phyloP scores from a whole-genome alignment of 2,797 vertebrate species.

The Neostethus bicornis region DNA sequence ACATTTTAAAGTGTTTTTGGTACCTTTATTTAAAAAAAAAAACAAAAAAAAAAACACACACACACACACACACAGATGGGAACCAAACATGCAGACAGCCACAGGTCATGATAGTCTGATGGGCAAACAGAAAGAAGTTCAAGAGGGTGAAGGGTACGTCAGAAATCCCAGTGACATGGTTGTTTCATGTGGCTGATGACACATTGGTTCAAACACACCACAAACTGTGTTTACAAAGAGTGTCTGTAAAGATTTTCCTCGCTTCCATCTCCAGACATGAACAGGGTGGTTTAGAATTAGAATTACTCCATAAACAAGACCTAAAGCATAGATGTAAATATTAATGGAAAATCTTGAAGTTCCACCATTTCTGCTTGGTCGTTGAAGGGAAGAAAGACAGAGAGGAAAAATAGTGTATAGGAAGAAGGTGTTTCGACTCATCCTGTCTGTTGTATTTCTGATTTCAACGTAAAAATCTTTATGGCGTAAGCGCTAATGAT shows the following conservation, averaged over 20 bases:
- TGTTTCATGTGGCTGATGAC: constrained; percentile 60
- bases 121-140: constrained; percentile 7
- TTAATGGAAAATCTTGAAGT: constrained; percentile 9
- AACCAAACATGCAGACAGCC: constrained; percentile 60
- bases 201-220: constrained; percentile 28
- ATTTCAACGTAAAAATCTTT: too few species aligned
- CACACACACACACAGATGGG: constrained; percentile 59
- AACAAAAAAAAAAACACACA: too few species aligned
- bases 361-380: constrained; percentile 26
- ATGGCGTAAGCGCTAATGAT: too few species aligned
- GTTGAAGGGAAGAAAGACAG: constrained; percentile 27
- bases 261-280: constrained; percentile 38
- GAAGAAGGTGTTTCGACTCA: constrained; percentile 40
- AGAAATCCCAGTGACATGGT: constrained; percentile 33
- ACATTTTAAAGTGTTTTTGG: constrained; percentile 34
- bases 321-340: constrained; percentile 24
- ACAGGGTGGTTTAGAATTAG: constrained; percentile 17
- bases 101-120: constrained; percentile 36
- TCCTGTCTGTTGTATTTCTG: constrained; percentile 15
- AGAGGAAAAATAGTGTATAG: constrained; percentile 5
- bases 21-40: constrained; percentile 42
- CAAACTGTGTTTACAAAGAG: constrained; percentile 42
- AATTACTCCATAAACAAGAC: constrained; percentile 42
- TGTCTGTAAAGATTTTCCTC: constrained; percentile 39
- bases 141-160: constrained; percentile 23